These are phyloP conservation scores for Tineola bisselliella DNA, from an alignment of 2,888 invertebrate species.

Conservation along the genomic window DNA sequence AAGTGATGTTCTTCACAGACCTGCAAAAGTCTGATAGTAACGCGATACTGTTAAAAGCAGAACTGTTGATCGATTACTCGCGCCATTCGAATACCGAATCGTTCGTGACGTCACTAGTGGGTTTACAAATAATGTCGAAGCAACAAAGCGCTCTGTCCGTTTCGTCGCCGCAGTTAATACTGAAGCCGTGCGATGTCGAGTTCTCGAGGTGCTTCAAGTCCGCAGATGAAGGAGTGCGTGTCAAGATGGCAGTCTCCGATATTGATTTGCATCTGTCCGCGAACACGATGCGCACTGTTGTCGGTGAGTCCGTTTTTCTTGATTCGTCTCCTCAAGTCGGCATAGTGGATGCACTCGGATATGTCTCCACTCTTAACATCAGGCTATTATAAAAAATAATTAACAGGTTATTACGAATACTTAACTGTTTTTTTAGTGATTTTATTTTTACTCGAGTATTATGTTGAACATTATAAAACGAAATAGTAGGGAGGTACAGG, in stretches of 20 bases:
- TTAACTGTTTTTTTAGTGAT: no score
- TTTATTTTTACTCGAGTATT: no score
- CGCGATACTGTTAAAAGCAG: conserved; percentile 74
- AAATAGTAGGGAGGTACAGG: no score
- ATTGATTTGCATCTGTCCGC: conserved; percentile 78
- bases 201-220: conserved; percentile 71
- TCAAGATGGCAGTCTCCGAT: conserved; percentile 72
- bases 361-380: no score
- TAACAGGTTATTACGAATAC: no score
- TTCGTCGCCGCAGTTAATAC: conserved; percentile 66
- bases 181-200: conserved; percentile 77
- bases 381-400: no score
- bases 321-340: no score
- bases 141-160: conserved; percentile 63
- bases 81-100: conserved; percentile 72
- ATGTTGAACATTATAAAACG: no score
- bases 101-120: conserved; percentile 60
- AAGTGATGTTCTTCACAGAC: conserved; percentile 78
- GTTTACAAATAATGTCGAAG: conserved; percentile 64
- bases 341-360: no score
- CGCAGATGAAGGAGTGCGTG: conserved; percentile 73
- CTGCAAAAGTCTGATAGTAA: conserved; percentile 70
- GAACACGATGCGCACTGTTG: conserved; percentile 76
- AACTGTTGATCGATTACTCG: conserved; percentile 76
- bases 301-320: conserved; percentile 50